Evolutionary conservation across 2,888 invertebrate genomes (phyloP).

Genomic region (Ormyrus thymus): DNA sequence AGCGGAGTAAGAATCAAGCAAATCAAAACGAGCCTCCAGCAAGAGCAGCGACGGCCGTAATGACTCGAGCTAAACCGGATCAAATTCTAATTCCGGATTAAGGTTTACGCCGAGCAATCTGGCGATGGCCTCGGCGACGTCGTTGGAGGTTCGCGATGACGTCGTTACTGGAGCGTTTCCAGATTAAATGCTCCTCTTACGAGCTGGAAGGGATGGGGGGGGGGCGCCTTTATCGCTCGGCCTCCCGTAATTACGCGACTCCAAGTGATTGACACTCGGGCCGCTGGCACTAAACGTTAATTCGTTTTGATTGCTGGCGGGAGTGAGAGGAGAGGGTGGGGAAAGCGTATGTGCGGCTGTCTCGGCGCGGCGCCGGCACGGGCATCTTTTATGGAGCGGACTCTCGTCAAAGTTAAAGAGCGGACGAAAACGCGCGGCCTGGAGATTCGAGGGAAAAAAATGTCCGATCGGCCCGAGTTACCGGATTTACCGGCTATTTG

Average conservation of each 20-base stretch:
- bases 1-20: neutral
- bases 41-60: slow-evolving; percentile 20
- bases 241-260: slow-evolving; percentile 60
- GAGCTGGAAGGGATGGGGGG: neutral
- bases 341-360: no score
- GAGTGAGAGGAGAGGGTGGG: slow-evolving; percentile 28
- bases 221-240: slow-evolving; percentile 58
- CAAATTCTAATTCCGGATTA: slow-evolving; percentile 68
- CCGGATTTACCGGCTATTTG: slow-evolving; percentile 7
- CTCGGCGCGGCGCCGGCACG: neutral
- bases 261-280: slow-evolving; percentile 62
- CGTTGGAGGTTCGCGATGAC: slow-evolving; percentile 55
- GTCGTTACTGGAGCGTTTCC: slow-evolving; percentile 66
- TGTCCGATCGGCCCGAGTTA: no score
- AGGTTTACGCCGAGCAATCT: slow-evolving; percentile 65
- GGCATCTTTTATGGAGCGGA: slow-evolving; percentile 7
- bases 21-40: slow-evolving; percentile 12
- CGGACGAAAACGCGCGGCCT: slow-evolving; percentile 18
- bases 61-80: slow-evolving; percentile 10
- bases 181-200: slow-evolving; percentile 65
- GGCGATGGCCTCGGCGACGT: slow-evolving; percentile 57
- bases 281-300: slow-evolving; percentile 63
- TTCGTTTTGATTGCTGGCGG: slow-evolving; percentile 62
- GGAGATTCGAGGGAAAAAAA: slow-evolving; percentile 8
- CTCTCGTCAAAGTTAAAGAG: slow-evolving; percentile 38